A percentile compares a stretch with the other conserved stretches of the same genome.
Evolutionary conservation across 2,113 vertebrate species (phyloP).

Genomic region (Buteo buteo): DNA sequence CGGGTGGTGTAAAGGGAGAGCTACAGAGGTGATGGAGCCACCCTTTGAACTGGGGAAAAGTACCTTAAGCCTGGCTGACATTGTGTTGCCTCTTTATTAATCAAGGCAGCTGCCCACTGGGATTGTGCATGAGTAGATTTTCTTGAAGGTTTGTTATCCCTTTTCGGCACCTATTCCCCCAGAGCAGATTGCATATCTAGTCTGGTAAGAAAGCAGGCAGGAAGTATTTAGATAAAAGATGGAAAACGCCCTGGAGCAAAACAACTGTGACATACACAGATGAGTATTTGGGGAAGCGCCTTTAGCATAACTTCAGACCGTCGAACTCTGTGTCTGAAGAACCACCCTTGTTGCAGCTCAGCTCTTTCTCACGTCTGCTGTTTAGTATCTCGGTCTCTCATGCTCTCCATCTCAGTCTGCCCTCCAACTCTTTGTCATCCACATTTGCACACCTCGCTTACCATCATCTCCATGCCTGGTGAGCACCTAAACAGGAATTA

Average conservation of each 20-base stretch:
- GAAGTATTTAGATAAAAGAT: background rate
- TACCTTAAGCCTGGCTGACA: background rate
- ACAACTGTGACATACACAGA: too few relatives aligned
- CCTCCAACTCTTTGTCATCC: background rate
- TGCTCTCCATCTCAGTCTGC: background rate
- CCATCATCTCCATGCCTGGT: background rate
- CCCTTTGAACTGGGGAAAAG: background rate
- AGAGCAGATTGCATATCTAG: background rate
- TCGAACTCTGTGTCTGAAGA: background rate
- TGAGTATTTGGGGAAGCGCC: background rate
- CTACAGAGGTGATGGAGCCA: background rate
- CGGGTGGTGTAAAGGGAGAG: background rate
- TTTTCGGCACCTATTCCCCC: background rate
- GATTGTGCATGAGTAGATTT: background rate
- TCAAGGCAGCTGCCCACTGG: background rate
- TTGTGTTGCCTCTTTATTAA: background rate
- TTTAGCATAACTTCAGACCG: background rate
- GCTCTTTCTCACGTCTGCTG: background rate
- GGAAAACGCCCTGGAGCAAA: background rate
- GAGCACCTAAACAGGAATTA: conserved; percentile 20
- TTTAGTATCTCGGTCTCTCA: background rate
- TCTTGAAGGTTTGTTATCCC: background rate
- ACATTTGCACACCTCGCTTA: background rate
- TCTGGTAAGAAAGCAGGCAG: background rate
- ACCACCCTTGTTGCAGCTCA: background rate